phyloP scores from a whole-genome alignment of 2,113 vertebrate species.

The Eubucco bourcierii region DNA sequence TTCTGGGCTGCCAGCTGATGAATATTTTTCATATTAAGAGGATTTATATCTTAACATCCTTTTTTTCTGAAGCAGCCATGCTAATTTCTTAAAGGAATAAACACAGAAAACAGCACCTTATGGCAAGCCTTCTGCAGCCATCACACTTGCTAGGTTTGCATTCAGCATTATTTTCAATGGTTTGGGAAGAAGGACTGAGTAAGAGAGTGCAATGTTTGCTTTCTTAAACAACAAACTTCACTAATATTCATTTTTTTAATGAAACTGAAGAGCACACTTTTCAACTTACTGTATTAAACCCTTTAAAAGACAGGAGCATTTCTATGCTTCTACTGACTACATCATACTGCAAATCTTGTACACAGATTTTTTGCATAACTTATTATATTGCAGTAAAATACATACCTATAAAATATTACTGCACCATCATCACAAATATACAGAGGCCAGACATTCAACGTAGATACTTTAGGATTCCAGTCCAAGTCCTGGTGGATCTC shows the following conservation, averaged over 20 bases:
- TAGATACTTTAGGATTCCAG: constrained; percentile 98
- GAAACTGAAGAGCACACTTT: not conserved
- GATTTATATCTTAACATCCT: not conserved
- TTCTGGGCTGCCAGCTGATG: not conserved
- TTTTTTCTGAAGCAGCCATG: not conserved
- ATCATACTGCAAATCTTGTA: not conserved
- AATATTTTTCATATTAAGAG: not conserved
- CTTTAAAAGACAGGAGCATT: not conserved
- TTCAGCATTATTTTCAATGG: not conserved
- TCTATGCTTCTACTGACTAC: not conserved
- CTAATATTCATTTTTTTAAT: not conserved
- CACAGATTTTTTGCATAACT: not conserved
- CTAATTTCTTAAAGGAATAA: not conserved
- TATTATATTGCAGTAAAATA: not conserved
- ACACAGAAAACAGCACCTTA: not conserved
- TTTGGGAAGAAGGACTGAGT: not conserved
- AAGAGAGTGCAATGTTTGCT: not conserved
- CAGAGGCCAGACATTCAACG: constrained; percentile 97
- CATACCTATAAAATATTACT: constrained; percentile 97
- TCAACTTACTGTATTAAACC: not conserved
- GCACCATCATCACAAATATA: constrained; percentile 99
- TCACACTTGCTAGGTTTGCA: not conserved
- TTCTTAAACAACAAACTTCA: not conserved
- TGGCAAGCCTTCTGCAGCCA: not conserved
- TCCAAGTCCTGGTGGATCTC: constrained; percentile 99